Evolutionary conservation across 2,113 vertebrate species (phyloP).

Genomic region (Sigmodon hispidus): DNA sequence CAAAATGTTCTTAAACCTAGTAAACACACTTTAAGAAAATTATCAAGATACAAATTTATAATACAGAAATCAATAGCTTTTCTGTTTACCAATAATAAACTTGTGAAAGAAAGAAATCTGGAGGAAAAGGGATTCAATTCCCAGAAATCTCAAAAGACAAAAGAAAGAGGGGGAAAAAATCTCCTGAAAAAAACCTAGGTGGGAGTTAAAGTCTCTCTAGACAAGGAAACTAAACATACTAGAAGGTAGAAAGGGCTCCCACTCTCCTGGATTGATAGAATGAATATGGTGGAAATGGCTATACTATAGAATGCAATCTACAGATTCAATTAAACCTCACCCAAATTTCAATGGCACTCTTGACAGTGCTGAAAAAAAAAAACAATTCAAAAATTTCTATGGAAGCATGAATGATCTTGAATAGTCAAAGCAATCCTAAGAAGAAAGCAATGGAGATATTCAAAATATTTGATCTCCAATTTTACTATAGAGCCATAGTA

Average conservation of each 20-base stretch:
- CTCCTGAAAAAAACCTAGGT: background rate
- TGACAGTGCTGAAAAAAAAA: background rate
- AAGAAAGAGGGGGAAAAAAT: background rate
- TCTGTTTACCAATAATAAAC: background rate
- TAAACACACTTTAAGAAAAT: background rate
- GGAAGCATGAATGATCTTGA: background rate
- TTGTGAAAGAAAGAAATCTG: background rate
- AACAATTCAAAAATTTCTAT: background rate
- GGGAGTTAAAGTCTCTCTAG: background rate
- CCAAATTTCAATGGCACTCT: background rate
- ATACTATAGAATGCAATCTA: background rate
- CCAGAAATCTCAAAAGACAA: background rate
- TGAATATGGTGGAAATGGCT: background rate
- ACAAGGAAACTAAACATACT: background rate
- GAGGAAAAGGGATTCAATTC: too few relatives aligned
- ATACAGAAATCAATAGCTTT: background rate
- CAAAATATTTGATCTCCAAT: background rate
- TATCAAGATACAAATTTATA: background rate
- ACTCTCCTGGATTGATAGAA: background rate
- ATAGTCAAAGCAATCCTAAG: background rate
- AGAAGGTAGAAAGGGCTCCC: background rate
- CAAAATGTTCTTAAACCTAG: background rate
- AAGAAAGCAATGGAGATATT: background rate
- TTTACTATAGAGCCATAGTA: background rate
- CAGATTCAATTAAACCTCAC: background rate